Evolutionary conservation across 2,888 invertebrate species (phyloP).

Genomic region (Apeira syringaria): DNA sequence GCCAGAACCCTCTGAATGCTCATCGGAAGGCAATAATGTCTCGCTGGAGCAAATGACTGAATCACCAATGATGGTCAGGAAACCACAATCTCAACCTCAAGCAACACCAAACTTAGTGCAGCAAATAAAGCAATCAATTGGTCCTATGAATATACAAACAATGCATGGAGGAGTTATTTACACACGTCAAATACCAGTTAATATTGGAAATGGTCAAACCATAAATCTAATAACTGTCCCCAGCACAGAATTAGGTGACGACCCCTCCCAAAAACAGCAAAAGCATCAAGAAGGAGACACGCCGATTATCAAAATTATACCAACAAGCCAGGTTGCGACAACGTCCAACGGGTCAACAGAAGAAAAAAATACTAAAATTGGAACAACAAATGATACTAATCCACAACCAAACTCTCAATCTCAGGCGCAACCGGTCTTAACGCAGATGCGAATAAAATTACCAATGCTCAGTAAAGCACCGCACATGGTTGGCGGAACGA

Average conservation of each 20-base stretch:
- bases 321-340: constrained; percentile 52
- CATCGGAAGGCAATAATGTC: constrained; percentile 55
- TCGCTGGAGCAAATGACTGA: constrained; percentile 65
- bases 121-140: constrained; percentile 78
- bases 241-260: constrained; percentile 71
- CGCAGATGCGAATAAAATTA: constrained; percentile 80
- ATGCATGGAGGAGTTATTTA: constrained; percentile 88
- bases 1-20: constrained; percentile 53
- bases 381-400: constrained; percentile 49
- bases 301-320: constrained; percentile 75
- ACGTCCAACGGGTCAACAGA: constrained; percentile 46
- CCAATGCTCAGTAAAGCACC: constrained; percentile 80
- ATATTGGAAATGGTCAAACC: constrained; percentile 81
- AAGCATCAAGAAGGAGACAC: constrained; percentile 63
- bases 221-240: constrained; percentile 84
- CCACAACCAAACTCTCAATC: constrained; percentile 48
- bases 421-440: constrained; percentile 69
- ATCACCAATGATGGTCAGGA: constrained; percentile 67
- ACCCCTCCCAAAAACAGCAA: constrained; percentile 65
- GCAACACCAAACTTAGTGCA: constrained; percentile 64
- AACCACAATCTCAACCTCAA: constrained; percentile 53
- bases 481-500: constrained; percentile 80
- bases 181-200: constrained; percentile 88
- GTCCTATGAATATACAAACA: constrained; percentile 83
- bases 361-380: constrained; percentile 54